Evolutionary conservation across 2,113 vertebrate species (phyloP).

Genomic region (Lepidothrix coronata): DNA sequence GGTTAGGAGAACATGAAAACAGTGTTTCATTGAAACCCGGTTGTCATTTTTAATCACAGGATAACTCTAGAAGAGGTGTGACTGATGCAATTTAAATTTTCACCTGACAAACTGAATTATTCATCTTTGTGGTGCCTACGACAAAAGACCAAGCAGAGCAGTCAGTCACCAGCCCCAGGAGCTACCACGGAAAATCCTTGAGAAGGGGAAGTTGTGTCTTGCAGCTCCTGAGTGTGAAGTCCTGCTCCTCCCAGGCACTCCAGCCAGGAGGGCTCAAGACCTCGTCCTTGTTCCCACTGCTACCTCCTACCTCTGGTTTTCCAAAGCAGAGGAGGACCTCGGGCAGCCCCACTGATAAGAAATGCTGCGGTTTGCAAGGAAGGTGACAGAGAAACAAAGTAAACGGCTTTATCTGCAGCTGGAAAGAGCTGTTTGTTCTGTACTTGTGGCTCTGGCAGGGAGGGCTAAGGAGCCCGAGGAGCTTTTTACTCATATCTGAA

Average conservation of each 20-base stretch:
- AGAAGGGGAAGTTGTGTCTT: background rate
- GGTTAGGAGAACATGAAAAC: background rate
- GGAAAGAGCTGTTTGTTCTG: background rate
- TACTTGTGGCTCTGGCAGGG: background rate
- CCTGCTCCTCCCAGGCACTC: background rate
- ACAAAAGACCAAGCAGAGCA: background rate
- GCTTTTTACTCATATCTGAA: background rate
- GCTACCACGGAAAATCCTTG: background rate
- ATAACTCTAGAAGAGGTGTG: constrained; percentile 8
- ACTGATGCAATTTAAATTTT: constrained; percentile 30
- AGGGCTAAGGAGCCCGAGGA: background rate
- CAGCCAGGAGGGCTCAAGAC: background rate
- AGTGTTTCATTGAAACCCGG: background rate
- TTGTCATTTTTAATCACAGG: constrained; percentile 52
- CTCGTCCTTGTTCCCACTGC: background rate
- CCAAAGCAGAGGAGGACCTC: background rate
- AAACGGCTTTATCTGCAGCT: background rate
- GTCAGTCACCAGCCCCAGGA: background rate
- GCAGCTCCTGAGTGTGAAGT: background rate
- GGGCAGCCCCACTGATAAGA: background rate
- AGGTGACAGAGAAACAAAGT: background rate
- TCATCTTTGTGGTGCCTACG: background rate
- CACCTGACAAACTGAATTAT: constrained; percentile 32
- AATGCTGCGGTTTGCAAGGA: background rate
- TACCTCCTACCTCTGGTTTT: background rate